Evolutionary conservation across 2,113 vertebrate species (phyloP).

Genomic region (Maccullochella peelii): DNA sequence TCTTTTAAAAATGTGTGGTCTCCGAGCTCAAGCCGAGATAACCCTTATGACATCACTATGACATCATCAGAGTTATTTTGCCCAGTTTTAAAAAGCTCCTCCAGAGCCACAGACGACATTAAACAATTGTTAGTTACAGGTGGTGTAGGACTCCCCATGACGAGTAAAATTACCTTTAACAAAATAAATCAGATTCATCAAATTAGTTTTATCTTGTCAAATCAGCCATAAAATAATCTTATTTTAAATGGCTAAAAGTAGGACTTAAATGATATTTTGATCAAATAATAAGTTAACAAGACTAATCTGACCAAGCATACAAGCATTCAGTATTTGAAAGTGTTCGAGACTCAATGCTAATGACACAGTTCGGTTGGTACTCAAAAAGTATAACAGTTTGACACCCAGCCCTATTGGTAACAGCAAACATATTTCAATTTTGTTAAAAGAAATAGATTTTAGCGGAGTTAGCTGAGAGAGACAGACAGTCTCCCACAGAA

Average conservation of each 20-base stretch:
- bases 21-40: not conserved
- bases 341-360: not conserved
- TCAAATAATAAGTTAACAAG: not conserved
- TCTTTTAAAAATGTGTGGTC: not conserved
- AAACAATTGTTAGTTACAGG: not conserved
- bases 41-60: not conserved
- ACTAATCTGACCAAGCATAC: not conserved
- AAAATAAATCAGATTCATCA: not conserved
- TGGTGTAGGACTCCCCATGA: not conserved
- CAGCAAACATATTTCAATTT: not conserved
- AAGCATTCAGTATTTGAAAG: not conserved
- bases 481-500: slow-evolving; percentile 26
- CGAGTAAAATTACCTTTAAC: not conserved
- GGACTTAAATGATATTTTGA: not conserved
- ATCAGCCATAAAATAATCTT: not conserved
- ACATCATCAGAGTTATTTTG: not conserved
- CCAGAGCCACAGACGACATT: not conserved
- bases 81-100: not conserved
- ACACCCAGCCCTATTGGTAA: not conserved
- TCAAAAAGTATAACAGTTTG: not conserved
- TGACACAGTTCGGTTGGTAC: not conserved
- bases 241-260: not conserved
- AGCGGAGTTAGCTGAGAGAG: slow-evolving; percentile 5
- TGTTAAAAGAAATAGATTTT: not conserved
- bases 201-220: not conserved